Conservation (phyloP, 2,797 vertebrate genomes). For the Anableps anableps region DNA sequence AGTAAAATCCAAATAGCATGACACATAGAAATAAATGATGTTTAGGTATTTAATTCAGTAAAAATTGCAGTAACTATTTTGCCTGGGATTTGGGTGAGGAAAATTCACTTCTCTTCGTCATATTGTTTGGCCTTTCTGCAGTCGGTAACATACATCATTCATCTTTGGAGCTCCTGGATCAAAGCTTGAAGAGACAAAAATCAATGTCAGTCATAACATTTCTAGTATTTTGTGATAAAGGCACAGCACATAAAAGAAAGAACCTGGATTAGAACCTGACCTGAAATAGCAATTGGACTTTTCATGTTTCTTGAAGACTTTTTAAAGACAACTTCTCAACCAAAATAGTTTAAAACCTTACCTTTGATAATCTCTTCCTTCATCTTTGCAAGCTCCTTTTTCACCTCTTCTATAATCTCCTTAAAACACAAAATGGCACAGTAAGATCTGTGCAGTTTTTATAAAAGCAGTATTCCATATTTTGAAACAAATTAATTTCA, state of each 20-base stretch:
- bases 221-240: neutral
- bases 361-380: conserved; percentile 91
- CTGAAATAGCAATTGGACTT: neutral
- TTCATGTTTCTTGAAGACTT: too few species aligned
- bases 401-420: conserved; percentile 89
- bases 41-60: neutral
- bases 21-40: neutral
- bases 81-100: neutral
- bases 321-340: neutral
- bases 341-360: conserved; percentile 49
- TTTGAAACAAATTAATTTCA: neutral
- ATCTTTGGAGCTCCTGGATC: conserved; percentile 81
- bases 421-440: conserved; percentile 53
- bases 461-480: too few species aligned
- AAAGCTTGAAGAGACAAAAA: conserved; percentile 76
- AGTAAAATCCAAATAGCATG: neutral
- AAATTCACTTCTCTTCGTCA: conserved; percentile 7
- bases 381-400: conserved; percentile 87
- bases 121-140: conserved; percentile 17
- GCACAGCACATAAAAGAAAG: neutral
- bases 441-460: neutral
- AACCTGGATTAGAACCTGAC: too few species aligned
- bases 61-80: neutral
- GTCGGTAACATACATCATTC: conserved; percentile 59
- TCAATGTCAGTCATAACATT: neutral